Conservation (phyloP, 2,113 vertebrate species). For the Apistogramma diplotaenia region DNA sequence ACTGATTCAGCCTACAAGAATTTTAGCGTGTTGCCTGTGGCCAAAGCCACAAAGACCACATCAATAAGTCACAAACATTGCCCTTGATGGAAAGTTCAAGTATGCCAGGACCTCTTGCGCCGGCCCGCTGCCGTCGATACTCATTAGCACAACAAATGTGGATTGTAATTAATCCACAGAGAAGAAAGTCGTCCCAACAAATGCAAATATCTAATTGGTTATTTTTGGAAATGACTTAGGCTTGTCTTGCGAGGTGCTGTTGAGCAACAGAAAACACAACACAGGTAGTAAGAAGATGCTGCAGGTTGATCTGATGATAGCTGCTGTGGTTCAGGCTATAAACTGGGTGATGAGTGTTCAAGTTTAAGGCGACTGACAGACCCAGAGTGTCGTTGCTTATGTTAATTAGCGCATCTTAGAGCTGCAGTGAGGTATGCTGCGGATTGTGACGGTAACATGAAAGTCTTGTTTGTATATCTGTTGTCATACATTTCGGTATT, state of each 20-base stretch:
- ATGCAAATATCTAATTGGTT: not conserved
- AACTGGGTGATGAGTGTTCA: not conserved
- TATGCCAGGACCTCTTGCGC: not conserved
- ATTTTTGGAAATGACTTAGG: not conserved
- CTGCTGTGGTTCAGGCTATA: not conserved
- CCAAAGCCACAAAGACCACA: not conserved
- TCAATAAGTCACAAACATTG: not conserved
- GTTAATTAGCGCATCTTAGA: constrained; percentile 9
- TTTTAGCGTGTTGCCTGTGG: not conserved
- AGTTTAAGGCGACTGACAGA: not conserved
- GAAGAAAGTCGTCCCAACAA: not conserved
- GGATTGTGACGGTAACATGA: constrained; percentile 1
- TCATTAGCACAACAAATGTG: not conserved
- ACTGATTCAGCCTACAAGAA: not conserved
- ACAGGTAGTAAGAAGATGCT: not conserved
- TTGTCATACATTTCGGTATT: constrained; percentile 1
- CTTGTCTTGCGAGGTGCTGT: not conserved
- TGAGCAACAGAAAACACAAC: not conserved
- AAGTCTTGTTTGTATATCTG: constrained; percentile 2
- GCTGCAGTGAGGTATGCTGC: not conserved
- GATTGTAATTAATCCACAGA: not conserved
- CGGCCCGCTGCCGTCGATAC: not conserved
- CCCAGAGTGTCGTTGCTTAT: not conserved
- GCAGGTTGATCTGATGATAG: not conserved
- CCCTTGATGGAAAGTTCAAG: not conserved